Conservation (phyloP, 2,797 vertebrate genomes). For the Furcifer pardalis region DNA sequence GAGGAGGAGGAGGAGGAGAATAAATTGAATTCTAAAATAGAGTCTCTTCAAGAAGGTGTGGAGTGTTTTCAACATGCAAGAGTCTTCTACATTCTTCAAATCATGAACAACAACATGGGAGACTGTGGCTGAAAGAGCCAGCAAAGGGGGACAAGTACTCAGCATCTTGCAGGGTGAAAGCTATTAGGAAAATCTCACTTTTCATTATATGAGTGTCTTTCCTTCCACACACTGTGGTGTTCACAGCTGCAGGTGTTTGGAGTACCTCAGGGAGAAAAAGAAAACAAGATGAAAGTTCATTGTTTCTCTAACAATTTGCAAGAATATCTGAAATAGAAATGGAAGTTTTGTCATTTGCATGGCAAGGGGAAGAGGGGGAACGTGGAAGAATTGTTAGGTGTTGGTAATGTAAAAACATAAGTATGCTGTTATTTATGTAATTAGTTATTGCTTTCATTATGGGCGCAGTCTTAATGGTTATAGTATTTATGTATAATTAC, state of each 20-base stretch:
- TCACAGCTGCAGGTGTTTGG: constrained; percentile 40
- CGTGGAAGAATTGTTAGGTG: constrained; percentile 86
- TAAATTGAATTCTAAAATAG: not conserved
- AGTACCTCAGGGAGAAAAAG: constrained; percentile 58
- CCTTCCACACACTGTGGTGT: constrained; percentile 40
- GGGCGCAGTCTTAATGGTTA: constrained; percentile 88
- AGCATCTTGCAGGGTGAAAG: constrained; percentile 7
- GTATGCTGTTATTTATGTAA: constrained; percentile 91
- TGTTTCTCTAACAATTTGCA: constrained; percentile 75
- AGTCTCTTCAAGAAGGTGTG: not conserved
- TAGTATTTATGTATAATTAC: constrained; percentile 92
- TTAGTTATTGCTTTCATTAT: constrained; percentile 91
- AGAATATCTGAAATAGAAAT: constrained; percentile 78
- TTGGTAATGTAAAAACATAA: constrained; percentile 86
- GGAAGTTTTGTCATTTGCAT: constrained; percentile 81
- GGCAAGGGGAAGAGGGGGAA: constrained; percentile 70
- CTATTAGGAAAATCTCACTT: not conserved
- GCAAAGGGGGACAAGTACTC: constrained; percentile 1
- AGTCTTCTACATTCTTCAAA: not conserved
- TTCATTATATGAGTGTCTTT: constrained; percentile 3
- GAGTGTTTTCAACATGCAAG: not conserved
- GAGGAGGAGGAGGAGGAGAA: too few relatives aligned
- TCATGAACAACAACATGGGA: not conserved
- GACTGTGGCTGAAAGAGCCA: not conserved
- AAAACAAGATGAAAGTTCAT: constrained; percentile 71